phyloP scores from a whole-genome alignment of 2,797 vertebrate species.

The Notoglanidium macrostoma region DNA sequence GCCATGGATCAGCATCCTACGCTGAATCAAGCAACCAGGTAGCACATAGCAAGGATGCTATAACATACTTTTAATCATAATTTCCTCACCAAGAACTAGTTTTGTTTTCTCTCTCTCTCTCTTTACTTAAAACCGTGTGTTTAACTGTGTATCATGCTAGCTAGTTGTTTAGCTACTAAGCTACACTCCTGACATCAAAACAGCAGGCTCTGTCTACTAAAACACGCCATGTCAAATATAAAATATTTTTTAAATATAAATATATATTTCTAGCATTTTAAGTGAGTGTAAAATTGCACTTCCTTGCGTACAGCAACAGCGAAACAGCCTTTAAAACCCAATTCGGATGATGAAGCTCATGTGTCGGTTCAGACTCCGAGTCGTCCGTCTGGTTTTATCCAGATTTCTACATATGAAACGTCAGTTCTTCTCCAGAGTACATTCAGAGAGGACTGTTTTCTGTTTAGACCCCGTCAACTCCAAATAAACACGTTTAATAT shows the following conservation, averaged over 20 bases:
- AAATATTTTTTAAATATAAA: background rate
- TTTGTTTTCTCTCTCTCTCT: too few relatives aligned
- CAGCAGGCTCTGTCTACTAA: background rate
- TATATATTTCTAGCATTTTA: background rate
- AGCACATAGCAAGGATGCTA: background rate
- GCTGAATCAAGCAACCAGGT: background rate
- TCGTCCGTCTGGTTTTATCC: background rate
- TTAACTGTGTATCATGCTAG: background rate
- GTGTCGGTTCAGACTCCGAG: background rate
- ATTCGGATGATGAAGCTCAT: background rate
- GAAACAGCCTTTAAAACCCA: background rate
- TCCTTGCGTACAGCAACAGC: background rate
- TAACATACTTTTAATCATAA: too few relatives aligned
- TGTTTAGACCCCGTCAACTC: background rate
- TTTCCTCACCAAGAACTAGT: too few relatives aligned
- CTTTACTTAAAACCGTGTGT: background rate
- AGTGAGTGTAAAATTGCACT: background rate
- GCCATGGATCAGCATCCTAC: slow-evolving; percentile 25
- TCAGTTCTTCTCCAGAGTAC: background rate
- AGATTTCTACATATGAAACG: background rate
- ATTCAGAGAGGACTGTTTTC: background rate
- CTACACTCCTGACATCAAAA: background rate
- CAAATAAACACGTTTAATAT: background rate
- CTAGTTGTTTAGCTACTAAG: background rate
- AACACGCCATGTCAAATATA: background rate